Evolutionary conservation across 2,888 invertebrate genomes (phyloP), one percentile per base, ranked within the genome.

Genomic region (Pterostichus niger): DNA sequence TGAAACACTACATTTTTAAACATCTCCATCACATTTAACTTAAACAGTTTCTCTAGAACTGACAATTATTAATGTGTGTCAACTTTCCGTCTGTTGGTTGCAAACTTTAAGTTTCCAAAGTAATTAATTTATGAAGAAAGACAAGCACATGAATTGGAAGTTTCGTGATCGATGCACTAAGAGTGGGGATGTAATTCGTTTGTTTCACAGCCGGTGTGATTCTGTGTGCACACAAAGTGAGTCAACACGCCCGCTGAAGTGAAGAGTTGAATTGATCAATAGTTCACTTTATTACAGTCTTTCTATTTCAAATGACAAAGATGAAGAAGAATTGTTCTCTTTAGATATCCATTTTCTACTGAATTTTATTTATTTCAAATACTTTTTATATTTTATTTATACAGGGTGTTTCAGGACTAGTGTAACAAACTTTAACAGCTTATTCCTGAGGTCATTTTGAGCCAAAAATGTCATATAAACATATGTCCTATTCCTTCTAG

Each of bases 11-110:
- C 31, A 59, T 59, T 59, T 59, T 59, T 59, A 59, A 24, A 24
- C 24, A 9, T 11, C 11, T 24, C 7, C 59, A 31, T 40, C 40
- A 40, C 6, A 40, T 40, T 40, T 3, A 40, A 40, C 9, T 40
- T 40, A 3, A 35, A 40, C 40, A 59, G 24, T 17, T 59, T 24
- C 59, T 11, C 10, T 31, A 24, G 17, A 59, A 56, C 31, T 59
- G 59, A 59, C 59, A 59, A 59, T 59, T 24, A 59, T 59, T 59
- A 59, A 59, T 59, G 59, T n/a, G 52, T 59, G 59, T 59, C 59
- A 59, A 59, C 59, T 59, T 59, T 59, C 59, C 59, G 59, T 59
- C 59, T 59, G 17, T 24, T 24, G 11, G 11, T 11, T 17, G 31
- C 31, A 59, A 59, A 59, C 59, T 59, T 59, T 10, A 59, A 59